Base-by-base conservation (phyloP, 2,888 invertebrate species). In the Stomorhina lunata region DNA sequence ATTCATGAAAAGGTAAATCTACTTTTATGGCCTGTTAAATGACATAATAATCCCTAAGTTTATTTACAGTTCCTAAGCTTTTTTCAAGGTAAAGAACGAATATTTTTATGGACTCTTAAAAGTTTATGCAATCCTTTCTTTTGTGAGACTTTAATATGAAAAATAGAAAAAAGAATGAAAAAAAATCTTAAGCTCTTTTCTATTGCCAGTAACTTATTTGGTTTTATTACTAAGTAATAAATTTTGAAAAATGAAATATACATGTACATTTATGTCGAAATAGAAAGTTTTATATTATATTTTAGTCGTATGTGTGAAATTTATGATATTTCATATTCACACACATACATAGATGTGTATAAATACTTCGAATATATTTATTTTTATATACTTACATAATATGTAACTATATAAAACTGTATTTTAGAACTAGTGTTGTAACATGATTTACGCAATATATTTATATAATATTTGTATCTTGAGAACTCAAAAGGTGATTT, bases 221-320 rank as follows among this genome's bases (percentile, higher is more conserved):
- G 34, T 32, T 59, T 37, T 59, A 34, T 32, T 37, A 12, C 20
- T n/a, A n/a, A 17, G 34, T 34, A 59, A 59, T 59, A 59, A 59
- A 59, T 59, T 37, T 34, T 12, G 12, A 22, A 17, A 9, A 55
- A 59, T 59, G 34, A 34, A 59, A 59, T 59, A 59, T n/a, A n/a
- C n/a, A n/a, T n/a, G n/a, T n/a, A n/a, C 1, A 34, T 59, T 59
- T 32, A 59, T 34, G 34, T 59, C 20, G n/a, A 59, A 59, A 37
- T 37, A 37, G n/a, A 59, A 59, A 59, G n/a, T 37, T 59, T 59
- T 34, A n/a, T 59, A 34, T 59, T 20, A 34, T 15, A 59, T 59
- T 22, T 10, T 20, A 4, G n/a, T n/a, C n/a, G n/a, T n/a, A n/a
- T n/a, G n/a, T n/a, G n/a, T n/a, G n/a, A n/a, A n/a, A n/a, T n/a